These are phyloP conservation scores for Porites lobata DNA, from an alignment of 92 coral and sea anemone genomes.

Conservation along the genomic window DNA sequence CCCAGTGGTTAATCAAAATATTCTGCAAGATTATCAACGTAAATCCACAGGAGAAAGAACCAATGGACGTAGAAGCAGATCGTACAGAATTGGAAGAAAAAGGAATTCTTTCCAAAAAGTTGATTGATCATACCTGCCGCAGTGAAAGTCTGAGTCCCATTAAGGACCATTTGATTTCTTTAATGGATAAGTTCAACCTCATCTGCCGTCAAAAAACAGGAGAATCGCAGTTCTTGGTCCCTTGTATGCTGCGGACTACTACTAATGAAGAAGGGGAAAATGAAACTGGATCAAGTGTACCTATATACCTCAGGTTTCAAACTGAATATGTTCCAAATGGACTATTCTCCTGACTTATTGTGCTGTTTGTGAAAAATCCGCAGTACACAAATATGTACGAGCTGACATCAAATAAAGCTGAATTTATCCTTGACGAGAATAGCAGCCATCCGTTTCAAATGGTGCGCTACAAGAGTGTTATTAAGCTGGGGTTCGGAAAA, in stretches of 20 bases:
- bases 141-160: not conserved
- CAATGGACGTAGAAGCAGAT: not conserved
- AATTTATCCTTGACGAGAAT: not conserved
- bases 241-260: not conserved
- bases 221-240: not conserved
- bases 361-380: not conserved
- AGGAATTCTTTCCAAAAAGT: not conserved
- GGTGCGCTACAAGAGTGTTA: conserved; percentile 5
- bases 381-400: not conserved
- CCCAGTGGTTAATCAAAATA: not conserved
- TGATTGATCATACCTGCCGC: not conserved
- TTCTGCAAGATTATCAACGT: not conserved
- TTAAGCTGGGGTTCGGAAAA: not conserved
- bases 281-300: not conserved
- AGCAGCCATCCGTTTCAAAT: not conserved
- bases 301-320: conserved; percentile 15
- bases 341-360: conserved; percentile 6
- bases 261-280: not conserved
- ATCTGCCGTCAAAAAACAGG: not conserved
- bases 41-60: not conserved
- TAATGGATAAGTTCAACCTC: conserved; percentile 19
- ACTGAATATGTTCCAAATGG: not conserved
- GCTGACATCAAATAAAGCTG: not conserved
- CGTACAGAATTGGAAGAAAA: not conserved
- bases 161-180: not conserved